A percentile compares a stretch with the other conserved stretches of the same genome.
Evolutionary conservation across 2,797 vertebrate species (phyloP).

Genomic region (Petrocephalus sullivani): DNA sequence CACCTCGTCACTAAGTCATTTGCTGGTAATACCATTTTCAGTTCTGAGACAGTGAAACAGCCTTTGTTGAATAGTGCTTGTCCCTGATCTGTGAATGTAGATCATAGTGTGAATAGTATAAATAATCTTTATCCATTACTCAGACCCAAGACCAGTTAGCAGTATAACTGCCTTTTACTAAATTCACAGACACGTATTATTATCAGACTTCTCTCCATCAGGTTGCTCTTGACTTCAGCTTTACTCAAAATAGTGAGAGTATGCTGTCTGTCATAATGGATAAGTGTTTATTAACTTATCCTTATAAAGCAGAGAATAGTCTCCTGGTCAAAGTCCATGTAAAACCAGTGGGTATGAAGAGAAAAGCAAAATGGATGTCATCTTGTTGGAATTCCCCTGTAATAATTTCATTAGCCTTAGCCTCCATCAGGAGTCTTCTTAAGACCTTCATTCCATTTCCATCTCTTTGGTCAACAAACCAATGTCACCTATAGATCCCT

Average conservation of each 20-base stretch:
- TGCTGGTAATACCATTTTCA: no score
- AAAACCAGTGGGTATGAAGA: background rate
- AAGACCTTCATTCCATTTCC: background rate
- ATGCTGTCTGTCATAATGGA: background rate
- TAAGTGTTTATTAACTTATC: background rate
- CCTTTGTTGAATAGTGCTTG: no score
- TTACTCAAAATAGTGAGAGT: background rate
- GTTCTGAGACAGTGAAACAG: no score
- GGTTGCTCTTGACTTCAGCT: background rate
- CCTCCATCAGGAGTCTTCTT: background rate
- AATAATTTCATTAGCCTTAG: background rate
- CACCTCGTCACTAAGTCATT: no score
- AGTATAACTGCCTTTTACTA: no score
- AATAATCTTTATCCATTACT: no score
- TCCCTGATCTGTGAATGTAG: no score
- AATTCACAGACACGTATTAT: background rate
- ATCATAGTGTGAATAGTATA: no score
- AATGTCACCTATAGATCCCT: background rate
- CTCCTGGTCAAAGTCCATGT: background rate
- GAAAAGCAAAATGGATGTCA: no score
- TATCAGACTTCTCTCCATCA: background rate
- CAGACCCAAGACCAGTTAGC: no score
- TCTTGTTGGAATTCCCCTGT: no score
- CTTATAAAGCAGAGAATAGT: background rate
- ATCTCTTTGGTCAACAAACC: background rate